phyloP scores from a whole-genome alignment of 2,113 vertebrate species.

The Poicephalus gulielmi region DNA sequence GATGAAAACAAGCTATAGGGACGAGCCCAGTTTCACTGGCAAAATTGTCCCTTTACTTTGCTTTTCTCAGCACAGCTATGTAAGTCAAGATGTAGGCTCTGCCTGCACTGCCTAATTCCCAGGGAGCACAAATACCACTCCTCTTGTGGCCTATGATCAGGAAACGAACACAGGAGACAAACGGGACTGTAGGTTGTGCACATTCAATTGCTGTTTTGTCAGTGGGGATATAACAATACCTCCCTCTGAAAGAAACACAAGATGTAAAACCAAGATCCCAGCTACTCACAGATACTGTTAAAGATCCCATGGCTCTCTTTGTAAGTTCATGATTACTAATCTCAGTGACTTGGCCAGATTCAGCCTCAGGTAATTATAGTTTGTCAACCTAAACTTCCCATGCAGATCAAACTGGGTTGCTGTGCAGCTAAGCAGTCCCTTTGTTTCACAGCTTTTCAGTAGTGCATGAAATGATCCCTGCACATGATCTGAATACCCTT shows the following conservation, averaged over 20 bases:
- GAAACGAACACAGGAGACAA: not conserved
- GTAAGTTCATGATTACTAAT: not conserved
- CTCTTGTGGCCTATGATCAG: fast-evolving
- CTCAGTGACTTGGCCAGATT: not conserved
- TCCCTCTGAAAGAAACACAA: not conserved
- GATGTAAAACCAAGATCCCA: not conserved
- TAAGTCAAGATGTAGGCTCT: fast-evolving
- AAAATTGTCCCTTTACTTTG: not conserved
- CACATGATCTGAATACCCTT: not conserved
- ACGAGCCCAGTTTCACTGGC: not conserved
- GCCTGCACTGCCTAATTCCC: not conserved
- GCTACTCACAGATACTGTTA: fast-evolving
- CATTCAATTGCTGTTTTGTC: not conserved
- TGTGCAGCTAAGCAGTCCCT: not conserved
- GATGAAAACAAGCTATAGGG: not conserved
- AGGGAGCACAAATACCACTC: not conserved
- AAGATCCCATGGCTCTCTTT: not conserved
- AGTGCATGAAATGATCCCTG: not conserved
- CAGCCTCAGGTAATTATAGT: not conserved
- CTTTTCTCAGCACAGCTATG: not conserved
- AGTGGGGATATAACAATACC: fast-evolving
- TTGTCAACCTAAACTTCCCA: not conserved
- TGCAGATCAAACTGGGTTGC: not conserved
- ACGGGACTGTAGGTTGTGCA: fast-evolving
- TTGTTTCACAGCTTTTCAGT: not conserved